These are phyloP conservation scores for Jaculus jaculus DNA, from an alignment of 2,113 vertebrate species.

Conservation along the genomic window DNA sequence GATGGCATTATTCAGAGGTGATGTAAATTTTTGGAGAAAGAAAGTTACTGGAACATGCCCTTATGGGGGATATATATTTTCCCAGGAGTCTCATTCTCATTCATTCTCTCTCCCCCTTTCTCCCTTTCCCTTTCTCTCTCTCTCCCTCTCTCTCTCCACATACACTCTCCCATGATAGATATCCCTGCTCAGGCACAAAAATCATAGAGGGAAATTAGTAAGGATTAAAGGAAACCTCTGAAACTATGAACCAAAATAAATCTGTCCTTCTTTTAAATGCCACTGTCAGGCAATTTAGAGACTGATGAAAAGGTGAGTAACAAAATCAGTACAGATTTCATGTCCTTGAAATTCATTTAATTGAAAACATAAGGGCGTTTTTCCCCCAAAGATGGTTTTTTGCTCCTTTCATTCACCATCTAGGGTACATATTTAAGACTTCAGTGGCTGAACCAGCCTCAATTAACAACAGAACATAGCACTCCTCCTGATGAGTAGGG, in stretches of 20 bases:
- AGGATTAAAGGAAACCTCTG: not conserved
- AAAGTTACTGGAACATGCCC: not conserved
- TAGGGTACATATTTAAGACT: not conserved
- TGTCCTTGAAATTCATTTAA: constrained; percentile 17
- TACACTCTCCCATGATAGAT: not conserved
- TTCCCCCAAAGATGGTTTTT: not conserved
- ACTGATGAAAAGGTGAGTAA: not conserved
- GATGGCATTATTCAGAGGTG: not conserved
- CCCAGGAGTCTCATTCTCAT: not conserved
- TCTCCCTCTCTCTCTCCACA: not conserved
- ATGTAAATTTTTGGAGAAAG: not conserved
- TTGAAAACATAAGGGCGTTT: not conserved
- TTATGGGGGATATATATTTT: not conserved
- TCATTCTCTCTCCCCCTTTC: too few species aligned
- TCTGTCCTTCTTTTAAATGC: too few species aligned
- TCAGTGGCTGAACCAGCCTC: not conserved
- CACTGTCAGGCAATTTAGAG: not conserved
- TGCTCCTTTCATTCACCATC: not conserved
- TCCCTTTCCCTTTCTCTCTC: too few species aligned
- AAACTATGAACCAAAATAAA: not conserved
- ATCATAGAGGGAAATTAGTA: not conserved
- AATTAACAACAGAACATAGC: not conserved
- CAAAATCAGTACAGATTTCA: not conserved
- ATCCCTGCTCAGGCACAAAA: not conserved
- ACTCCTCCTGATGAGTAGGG: not conserved